Evolutionary conservation across 2,888 invertebrate species (phyloP).

Genomic region (Mythimna impura): DNA sequence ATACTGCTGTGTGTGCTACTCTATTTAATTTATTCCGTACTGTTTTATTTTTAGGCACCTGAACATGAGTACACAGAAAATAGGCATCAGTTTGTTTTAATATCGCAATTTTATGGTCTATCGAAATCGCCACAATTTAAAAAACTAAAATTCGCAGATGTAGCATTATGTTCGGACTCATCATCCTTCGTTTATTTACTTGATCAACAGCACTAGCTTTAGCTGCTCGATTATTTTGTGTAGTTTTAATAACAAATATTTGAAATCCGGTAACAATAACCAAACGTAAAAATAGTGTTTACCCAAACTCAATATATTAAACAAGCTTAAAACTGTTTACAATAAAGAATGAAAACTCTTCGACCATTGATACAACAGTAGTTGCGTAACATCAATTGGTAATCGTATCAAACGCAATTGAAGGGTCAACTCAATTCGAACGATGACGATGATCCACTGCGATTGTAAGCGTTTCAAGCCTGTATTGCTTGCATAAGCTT

Average conservation of each 20-base stretch:
- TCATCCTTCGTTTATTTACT: neutral
- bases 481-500: conserved; percentile 31
- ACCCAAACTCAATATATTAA: neutral
- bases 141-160: no score
- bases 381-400: conserved; percentile 58
- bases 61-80: neutral
- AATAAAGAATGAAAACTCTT: conserved; percentile 40
- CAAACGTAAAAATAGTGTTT: neutral
- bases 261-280: neutral
- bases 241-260: neutral
- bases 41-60: no score
- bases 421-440: conserved; percentile 50
- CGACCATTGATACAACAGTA: conserved; percentile 38
- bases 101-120: neutral
- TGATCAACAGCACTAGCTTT: no score
- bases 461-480: conserved; percentile 41
- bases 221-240: no score
- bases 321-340: conserved; percentile 12
- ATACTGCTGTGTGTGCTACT: no score
- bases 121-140: no score
- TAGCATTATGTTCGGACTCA: neutral
- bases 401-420: conserved; percentile 55
- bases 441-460: conserved; percentile 33
- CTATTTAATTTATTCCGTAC: no score
- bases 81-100: neutral